Conservation (phyloP, 1,140 invertebrate species). For the Lasioglossum baleicum region DNA sequence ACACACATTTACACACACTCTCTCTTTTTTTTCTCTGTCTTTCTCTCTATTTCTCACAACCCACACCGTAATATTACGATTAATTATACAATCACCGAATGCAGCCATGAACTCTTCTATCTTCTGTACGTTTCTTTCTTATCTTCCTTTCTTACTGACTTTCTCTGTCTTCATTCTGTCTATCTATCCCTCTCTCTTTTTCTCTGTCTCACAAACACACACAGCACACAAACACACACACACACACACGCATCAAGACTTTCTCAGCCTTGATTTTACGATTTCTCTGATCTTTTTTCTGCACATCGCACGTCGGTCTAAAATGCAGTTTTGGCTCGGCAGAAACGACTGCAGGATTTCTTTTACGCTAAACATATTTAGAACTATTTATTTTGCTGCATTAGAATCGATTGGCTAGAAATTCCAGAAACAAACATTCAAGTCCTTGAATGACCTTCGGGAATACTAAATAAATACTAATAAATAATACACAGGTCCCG, state of each 20-base stretch:
- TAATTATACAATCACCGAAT: slow-evolving; percentile 60
- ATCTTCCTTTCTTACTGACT: slow-evolving; percentile 17
- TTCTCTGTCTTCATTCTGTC: neutral
- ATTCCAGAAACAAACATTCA: too few relatives aligned
- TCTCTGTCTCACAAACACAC: slow-evolving; percentile 17
- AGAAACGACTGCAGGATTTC: too few relatives aligned
- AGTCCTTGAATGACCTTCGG: too few relatives aligned
- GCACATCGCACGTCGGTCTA: slow-evolving; percentile 22
- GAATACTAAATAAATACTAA: too few relatives aligned
- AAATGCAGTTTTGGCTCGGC: too few relatives aligned
- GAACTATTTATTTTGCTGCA: too few relatives aligned
- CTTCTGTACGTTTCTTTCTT: slow-evolving; percentile 61
- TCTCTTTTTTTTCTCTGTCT: neutral
- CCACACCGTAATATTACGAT: slow-evolving; percentile 9
- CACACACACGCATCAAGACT: neutral
- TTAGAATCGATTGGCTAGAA: too few relatives aligned
- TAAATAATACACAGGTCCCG: too few relatives aligned
- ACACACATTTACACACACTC: too few relatives aligned
- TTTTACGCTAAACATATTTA: too few relatives aligned
- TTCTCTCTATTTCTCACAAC: too few relatives aligned
- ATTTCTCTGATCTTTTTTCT: slow-evolving; percentile 35
- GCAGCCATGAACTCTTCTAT: slow-evolving; percentile 65
- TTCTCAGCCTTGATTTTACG: slow-evolving; percentile 16
- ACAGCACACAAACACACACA: slow-evolving; percentile 34
- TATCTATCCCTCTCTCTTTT: slow-evolving; percentile 25